Evolutionary conservation across 2,888 invertebrate species (phyloP).

Genomic region (Baronia brevicornis): DNA sequence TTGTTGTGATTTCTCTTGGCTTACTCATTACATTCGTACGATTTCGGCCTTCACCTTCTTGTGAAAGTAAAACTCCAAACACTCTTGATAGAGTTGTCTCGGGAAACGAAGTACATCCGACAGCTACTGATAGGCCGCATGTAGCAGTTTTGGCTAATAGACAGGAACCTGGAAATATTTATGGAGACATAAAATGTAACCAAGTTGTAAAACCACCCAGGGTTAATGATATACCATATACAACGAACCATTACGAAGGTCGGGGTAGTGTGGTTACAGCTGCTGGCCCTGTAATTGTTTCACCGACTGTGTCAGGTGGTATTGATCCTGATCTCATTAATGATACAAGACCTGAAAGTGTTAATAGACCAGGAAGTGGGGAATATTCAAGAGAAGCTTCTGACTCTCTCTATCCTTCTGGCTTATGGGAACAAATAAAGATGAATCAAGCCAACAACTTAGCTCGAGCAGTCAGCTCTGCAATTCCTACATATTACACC

Average conservation of each 20-base stretch:
- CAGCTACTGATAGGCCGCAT: slow-evolving; percentile 68
- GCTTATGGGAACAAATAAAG: slow-evolving; percentile 82
- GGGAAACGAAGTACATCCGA: slow-evolving; percentile 67
- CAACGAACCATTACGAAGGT: slow-evolving; percentile 81
- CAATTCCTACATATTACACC: slow-evolving; percentile 77
- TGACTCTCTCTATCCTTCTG: slow-evolving; percentile 86
- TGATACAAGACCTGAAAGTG: slow-evolving; percentile 82
- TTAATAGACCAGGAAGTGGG: slow-evolving; percentile 79
- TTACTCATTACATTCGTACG: slow-evolving; percentile 84
- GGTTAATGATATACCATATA: slow-evolving; percentile 80
- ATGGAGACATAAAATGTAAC: slow-evolving; percentile 70
- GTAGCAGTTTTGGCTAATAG: slow-evolving; percentile 76
- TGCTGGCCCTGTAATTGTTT: slow-evolving; percentile 79
- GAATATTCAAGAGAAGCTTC: slow-evolving; percentile 85
- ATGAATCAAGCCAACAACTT: slow-evolving; percentile 69
- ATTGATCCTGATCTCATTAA: slow-evolving; percentile 92
- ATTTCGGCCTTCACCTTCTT: slow-evolving; percentile 81
- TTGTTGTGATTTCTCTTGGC: slow-evolving; percentile 81
- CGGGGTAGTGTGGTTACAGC: slow-evolving; percentile 79
- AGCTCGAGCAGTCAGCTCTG: slow-evolving; percentile 75
- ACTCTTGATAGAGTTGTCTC: slow-evolving; percentile 84
- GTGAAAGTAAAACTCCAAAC: slow-evolving; percentile 85
- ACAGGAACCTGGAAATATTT: slow-evolving; percentile 49
- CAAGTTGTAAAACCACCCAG: slow-evolving; percentile 84
- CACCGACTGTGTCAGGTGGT: slow-evolving; percentile 82